Percentiles rank a stretch among this genome's conserved stretches.
These are phyloP conservation scores for Prosapia bicincta DNA, from an alignment of 2,888 invertebrate species.

Conservation along the genomic window DNA sequence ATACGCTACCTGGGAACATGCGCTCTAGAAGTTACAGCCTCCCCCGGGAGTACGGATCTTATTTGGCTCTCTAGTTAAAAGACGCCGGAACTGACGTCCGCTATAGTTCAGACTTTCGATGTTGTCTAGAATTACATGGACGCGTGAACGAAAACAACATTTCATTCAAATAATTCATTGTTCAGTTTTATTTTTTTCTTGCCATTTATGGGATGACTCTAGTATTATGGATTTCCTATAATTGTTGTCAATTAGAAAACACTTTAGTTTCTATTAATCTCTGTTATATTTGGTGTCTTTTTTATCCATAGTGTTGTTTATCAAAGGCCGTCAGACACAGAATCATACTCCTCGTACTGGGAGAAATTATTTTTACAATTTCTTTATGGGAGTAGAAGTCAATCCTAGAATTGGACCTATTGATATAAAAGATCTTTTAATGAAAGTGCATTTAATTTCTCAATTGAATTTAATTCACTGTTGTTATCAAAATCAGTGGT, in stretches of 20 bases:
- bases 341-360: slow-evolving; percentile 60
- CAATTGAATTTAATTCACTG: slow-evolving; percentile 46
- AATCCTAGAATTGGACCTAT: slow-evolving; percentile 61
- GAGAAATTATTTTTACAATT: slow-evolving; percentile 63
- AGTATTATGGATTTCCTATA: slow-evolving; percentile 31
- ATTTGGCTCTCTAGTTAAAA: no score
- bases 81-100: no score
- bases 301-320: slow-evolving; percentile 55
- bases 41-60: no score
- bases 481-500: slow-evolving; percentile 42
- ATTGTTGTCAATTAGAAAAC: slow-evolving; percentile 53
- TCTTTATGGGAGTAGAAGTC: slow-evolving; percentile 70
- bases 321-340: slow-evolving; percentile 55
- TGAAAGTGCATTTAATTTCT: slow-evolving; percentile 53
- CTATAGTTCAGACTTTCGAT: no score
- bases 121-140: no score
- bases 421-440: slow-evolving; percentile 64
- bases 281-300: slow-evolving; percentile 56
- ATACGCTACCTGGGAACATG: no score
- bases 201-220: slow-evolving; percentile 23
- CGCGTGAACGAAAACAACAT: no score
- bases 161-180: slow-evolving; percentile 3
- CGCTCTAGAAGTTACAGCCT: no score
- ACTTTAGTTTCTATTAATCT: slow-evolving; percentile 55
- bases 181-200: slow-evolving; percentile 25